A percentile compares a stretch with the other conserved stretches of the same genome.
These are phyloP conservation scores for Chymomyza amoena DNA, from an alignment of 2,888 invertebrate genomes.

Conservation along the genomic window DNA sequence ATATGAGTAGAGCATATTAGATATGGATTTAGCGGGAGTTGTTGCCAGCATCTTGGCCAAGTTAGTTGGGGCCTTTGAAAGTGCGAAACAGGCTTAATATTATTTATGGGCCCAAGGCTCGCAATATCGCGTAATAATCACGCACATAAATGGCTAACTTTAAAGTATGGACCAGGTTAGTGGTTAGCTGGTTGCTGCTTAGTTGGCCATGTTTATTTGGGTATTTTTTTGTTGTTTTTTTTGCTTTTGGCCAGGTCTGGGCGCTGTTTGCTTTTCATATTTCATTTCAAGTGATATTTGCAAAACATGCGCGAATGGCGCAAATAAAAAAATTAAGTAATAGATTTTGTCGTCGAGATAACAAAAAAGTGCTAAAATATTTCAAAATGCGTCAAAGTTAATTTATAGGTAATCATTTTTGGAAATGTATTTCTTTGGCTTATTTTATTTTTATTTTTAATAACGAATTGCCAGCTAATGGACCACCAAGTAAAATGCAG, in stretches of 20 bases:
- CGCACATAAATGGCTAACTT: slow-evolving; percentile 71
- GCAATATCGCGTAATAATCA: slow-evolving; percentile 73
- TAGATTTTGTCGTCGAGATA: slow-evolving; percentile 71
- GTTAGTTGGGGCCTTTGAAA: background rate
- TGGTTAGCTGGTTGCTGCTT: slow-evolving; percentile 11
- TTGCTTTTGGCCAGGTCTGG: background rate
- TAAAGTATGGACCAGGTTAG: slow-evolving; percentile 9
- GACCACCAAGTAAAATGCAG: slow-evolving; percentile 41
- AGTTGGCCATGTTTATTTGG: background rate
- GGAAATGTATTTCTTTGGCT: background rate
- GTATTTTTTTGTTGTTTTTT: no score
- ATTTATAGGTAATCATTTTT: slow-evolving; percentile 55
- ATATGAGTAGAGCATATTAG: background rate
- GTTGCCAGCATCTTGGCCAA: background rate
- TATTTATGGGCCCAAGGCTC: slow-evolving; percentile 66
- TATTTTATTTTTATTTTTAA: slow-evolving; percentile 6
- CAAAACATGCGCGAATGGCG: slow-evolving; percentile 58
- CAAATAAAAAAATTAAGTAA: slow-evolving; percentile 70
- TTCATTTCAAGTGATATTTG: slow-evolving; percentile 67
- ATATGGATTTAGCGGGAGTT: background rate
- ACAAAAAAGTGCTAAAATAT: slow-evolving; percentile 75
- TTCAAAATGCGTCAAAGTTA: slow-evolving; percentile 63
- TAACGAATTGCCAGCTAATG: slow-evolving; percentile 38
- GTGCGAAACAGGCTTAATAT: slow-evolving; percentile 62
- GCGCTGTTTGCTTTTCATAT: slow-evolving; percentile 65